These are phyloP conservation scores for Peromyscus eremicus DNA, from an alignment of 2,797 vertebrate genomes.

Conservation along the genomic window DNA sequence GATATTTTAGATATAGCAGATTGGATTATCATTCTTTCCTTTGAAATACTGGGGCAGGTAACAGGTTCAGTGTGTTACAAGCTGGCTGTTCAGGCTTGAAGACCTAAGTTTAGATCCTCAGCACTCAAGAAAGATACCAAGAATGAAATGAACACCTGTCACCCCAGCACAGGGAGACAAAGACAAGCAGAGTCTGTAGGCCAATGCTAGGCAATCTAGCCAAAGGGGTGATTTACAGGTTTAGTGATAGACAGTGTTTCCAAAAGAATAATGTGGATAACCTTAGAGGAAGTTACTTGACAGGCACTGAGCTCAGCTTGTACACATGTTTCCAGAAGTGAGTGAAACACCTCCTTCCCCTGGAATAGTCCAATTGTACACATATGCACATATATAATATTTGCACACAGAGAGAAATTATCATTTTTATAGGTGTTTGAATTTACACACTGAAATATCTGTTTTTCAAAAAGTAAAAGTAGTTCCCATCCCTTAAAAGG, in stretches of 20 bases:
- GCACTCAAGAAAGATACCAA: background rate
- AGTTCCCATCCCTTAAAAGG: background rate
- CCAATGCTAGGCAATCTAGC: background rate
- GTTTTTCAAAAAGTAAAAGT: background rate
- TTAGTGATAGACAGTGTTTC: background rate
- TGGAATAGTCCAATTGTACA: background rate
- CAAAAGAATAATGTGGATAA: background rate
- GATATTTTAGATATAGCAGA: background rate
- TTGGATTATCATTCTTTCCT: background rate
- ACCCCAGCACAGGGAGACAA: no score
- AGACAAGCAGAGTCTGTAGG: background rate
- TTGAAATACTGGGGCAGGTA: background rate
- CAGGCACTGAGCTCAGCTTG: background rate
- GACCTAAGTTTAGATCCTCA: background rate
- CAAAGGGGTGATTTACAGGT: background rate
- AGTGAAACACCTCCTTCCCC: background rate
- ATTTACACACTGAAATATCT: background rate
- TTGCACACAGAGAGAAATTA: background rate
- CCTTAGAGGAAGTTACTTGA: background rate
- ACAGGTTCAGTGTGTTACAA: background rate
- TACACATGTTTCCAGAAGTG: background rate
- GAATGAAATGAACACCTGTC: background rate
- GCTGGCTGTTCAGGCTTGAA: background rate
- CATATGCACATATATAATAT: background rate
- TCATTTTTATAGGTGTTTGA: background rate